Evolutionary conservation across 2,888 invertebrate species (phyloP).

Genomic region (Dryobota labecula): DNA sequence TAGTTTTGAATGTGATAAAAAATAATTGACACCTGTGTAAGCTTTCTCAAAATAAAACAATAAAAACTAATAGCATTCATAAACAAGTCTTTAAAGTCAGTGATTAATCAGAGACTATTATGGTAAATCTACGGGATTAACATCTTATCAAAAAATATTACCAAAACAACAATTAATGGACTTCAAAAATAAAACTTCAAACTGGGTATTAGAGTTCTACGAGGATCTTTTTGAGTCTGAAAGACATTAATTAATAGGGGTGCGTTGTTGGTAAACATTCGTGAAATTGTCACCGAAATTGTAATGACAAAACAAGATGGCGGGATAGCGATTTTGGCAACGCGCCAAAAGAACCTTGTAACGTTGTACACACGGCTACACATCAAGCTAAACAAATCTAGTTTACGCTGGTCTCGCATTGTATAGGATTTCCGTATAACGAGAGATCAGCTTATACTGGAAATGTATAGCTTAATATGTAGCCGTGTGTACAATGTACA

Average conservation of each 20-base stretch:
- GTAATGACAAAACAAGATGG: background rate
- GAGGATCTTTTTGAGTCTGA: background rate
- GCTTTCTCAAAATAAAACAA: constrained; percentile 24
- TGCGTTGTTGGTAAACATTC: background rate
- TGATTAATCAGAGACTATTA: constrained; percentile 12
- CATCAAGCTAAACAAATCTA: no score
- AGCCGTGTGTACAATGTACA: no score
- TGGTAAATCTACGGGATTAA: constrained; percentile 28
- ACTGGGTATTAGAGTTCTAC: background rate
- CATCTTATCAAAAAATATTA: constrained; percentile 16
- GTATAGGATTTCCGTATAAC: no score
- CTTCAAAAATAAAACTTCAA: constrained; percentile 5
- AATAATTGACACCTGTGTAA: constrained; percentile 3
- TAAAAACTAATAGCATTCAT: constrained; percentile 2
- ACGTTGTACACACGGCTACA: no score
- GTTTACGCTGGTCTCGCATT: no score
- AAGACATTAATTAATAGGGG: background rate
- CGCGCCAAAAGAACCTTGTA: background rate
- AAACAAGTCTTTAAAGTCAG: constrained; percentile 3
- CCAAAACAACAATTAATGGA: background rate
- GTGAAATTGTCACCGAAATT: background rate
- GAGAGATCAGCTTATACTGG: no score
- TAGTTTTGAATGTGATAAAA: background rate
- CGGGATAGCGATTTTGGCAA: background rate
- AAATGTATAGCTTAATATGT: no score